Base-by-base conservation (phyloP, 2,797 vertebrate genomes). In the Gymnoscopelus braueri region DNA sequence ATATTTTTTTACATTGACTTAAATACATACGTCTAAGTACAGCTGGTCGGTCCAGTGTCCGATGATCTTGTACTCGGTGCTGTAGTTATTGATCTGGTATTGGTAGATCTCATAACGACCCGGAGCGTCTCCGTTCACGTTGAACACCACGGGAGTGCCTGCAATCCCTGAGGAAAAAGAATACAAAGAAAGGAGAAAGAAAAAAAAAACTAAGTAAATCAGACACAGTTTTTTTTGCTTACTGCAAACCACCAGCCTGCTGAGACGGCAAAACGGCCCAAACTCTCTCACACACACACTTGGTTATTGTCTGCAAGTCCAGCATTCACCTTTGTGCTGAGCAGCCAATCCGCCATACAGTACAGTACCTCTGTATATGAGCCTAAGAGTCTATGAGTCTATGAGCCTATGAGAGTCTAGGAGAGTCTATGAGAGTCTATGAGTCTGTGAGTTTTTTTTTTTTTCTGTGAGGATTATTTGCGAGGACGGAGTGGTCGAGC, bases 31-130 rank as follows among this genome's bases (percentile, higher is more conserved):
- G 56, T 95, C 90, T 54, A 98, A 92, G 83, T 96, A 87, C 53
- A 98, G 93, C 68, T 96, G 94, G 81, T 98, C 96, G 0, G 95
- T 96, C 97, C 97, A 98, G 50, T 95, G 91, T 60, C 97, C 97
- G 0, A 98, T 97, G 87, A 95, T 95, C 89, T 95, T 97, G 91
- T 98, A 98, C 77, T 96, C 96, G 0, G 91, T 92, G 0, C 90
- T 94, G 78, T 90, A 91, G 11, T 96, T 97, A 72, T 88, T 93
- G 52, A 96, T 93, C 92, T 98, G 97, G 87, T 98, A 98, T 82
- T 98, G 97, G 88, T 97, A 98, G 90, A 98, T 97, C 84, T 98
- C 97, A 0, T 98, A 98, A 57, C 96, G 96, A 11, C 97, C 97
- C 0, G 97, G 97, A 0, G 97, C 96, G 0, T 98, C 97, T 58